Evolutionary conservation across 2,797 vertebrate genomes (phyloP), one percentile per base, ranked within the genome.

Genomic region (Thunnus albacares): DNA sequence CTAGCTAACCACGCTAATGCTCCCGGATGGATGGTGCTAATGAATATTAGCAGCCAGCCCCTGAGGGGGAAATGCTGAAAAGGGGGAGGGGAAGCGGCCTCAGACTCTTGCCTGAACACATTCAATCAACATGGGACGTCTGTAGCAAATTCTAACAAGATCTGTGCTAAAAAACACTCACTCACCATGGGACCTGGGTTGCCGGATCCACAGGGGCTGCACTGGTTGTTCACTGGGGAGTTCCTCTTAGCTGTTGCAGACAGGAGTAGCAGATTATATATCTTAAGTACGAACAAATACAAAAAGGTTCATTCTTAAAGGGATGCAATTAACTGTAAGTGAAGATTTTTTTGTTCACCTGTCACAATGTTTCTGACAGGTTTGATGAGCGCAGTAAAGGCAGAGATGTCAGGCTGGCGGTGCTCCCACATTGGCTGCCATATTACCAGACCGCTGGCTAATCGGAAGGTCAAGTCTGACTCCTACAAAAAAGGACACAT

Each of bases 381-480:
- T 77, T 99, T 99, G 65, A 99, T 98, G 69, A 98, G 95, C 0
- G 97, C 94, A 0, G 96, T 97, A 81, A 99, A 99, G 79, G 97
- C 97, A 0, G 98, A 95, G 55, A 99, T 97, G 84, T 99, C 98
- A 0, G 98, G 98, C 81, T 98, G 97, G 28, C 97, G 96, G 84
- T 99, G 97, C 63, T 99, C 98, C 98, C 98, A 99, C 98, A 99
- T 99, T 0, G 98, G 98, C 90, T 99, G 98, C 98, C 98, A 99
- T 75, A 99, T 99, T 1, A 97, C 96, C 76, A 99, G 95, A 6
- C 98, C 98, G n/a, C 98, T 98, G 79, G 98, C 98, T 93, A 99
- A 80, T 61, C 98, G 96, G 91, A 99, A 99, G 5, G 98, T 99
- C 90, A 99, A 95, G 82, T 99, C 98, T 0, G 98, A 99, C 94